These are phyloP conservation scores for Rhagium mordax DNA, from an alignment of 2,888 invertebrate species.

Conservation along the genomic window DNA sequence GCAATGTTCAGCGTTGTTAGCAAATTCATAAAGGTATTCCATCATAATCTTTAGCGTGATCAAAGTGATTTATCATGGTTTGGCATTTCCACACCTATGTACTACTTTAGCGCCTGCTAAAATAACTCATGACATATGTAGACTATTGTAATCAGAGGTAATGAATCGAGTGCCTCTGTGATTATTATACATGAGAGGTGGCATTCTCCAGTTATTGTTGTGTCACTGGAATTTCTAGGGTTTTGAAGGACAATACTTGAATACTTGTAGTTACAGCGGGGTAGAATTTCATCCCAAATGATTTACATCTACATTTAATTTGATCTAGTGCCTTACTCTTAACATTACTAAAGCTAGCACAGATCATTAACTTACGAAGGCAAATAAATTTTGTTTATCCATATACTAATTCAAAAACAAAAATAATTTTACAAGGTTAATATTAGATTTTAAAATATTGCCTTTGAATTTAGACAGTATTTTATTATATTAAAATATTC, in stretches of 20 bases:
- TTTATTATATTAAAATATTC: too few species aligned
- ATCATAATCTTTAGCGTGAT: constrained; percentile 14
- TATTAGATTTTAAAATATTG: too few species aligned
- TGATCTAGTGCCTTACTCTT: background rate
- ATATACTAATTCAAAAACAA: too few species aligned
- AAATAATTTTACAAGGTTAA: too few species aligned
- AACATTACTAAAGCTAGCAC: background rate
- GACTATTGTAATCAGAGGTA: constrained; percentile 17
- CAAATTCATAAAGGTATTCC: constrained; percentile 9
- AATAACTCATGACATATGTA: constrained; percentile 22
- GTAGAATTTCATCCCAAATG: background rate
- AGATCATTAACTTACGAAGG: too few species aligned
- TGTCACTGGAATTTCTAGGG: background rate
- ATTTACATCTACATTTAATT: background rate
- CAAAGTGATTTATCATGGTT: constrained; percentile 26
- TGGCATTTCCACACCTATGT: constrained; percentile 4
- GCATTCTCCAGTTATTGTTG: background rate
- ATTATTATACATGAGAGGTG: constrained; percentile 9
- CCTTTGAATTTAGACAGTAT: too few species aligned
- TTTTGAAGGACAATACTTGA: background rate
- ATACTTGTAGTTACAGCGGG: background rate
- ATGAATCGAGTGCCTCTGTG: constrained; percentile 8
- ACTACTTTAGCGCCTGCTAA: background rate
- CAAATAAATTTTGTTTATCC: too few species aligned
- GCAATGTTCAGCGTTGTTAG: background rate